Base-by-base conservation (phyloP, 2,888 invertebrate genomes). In the Ceratothoa steindachneri region DNA sequence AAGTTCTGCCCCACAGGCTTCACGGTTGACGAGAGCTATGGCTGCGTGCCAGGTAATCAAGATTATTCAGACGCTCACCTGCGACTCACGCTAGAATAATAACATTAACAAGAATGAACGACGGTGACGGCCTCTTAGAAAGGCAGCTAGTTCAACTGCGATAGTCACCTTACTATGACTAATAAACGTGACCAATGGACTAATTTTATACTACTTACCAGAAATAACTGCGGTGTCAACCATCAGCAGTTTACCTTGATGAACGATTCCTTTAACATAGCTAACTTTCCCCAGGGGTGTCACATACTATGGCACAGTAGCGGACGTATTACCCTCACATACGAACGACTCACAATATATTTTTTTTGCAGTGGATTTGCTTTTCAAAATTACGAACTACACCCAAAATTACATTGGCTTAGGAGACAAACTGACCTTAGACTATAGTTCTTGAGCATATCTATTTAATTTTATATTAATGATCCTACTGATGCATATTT, bases 1-100 rank as follows among this genome's bases (percentile, higher is more conserved):
- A 93, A 93, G 90, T 93, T 93, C 89, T 95, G 95, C 88, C 93
- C 95, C 84, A 89, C 89, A 86, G 95, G 94, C 88, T 95, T 91
- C 89, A 90, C 90, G 87, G 91, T 92, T 86, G 93, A 95, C 87
- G 89, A 92, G 85, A 90, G 90, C 88, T 91, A 91, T 88, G 94
- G 94, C 91, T 95, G 95, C 89, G 90, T 92, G 87, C 93, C 93
- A 94, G 94, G 95, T 95, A 95, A 93, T 80, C 60, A 60, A 60
- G 60, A 60, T 60, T 60, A 24, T 60, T 60, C 60, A 22, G 51
- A 27, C 65, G 27, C 67, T 24, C 67, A 67, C 60, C 41, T 64
- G 71, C 74, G 67, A 67, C 74, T 70, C 72, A 55, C 51, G 75
- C 72, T 75, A 68, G 51, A 69, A 60, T 69, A 72, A 69, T 28